phyloP scores from a whole-genome alignment of 2,888 invertebrate species.

The Colostygia pectinataria region DNA sequence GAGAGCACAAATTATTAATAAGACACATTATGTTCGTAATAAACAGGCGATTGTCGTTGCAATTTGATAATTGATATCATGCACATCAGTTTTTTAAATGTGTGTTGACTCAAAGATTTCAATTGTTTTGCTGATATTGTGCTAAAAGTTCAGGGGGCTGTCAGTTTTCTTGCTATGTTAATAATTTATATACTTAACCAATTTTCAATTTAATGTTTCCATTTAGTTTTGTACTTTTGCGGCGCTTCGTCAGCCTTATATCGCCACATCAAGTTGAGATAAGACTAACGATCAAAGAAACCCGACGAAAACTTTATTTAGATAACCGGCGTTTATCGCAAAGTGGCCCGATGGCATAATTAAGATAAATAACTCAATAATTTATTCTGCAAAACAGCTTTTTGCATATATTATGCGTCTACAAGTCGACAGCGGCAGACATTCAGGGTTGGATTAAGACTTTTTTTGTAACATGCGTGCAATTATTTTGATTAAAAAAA shows the following conservation, averaged over 20 bases:
- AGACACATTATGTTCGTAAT: conserved; percentile 26
- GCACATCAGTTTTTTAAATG: conserved; percentile 35
- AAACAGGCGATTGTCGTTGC: conserved; percentile 24
- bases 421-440: conserved; percentile 15
- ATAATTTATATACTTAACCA: too few species aligned
- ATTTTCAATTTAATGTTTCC: too few species aligned
- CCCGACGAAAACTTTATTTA: conserved; percentile 47
- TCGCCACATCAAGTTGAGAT: conserved; percentile 21
- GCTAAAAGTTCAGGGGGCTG: conserved; percentile 25
- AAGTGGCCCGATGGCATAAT: conserved; percentile 51
- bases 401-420: conserved; percentile 42
- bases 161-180: too few species aligned
- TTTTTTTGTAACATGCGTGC: conserved; percentile 10
- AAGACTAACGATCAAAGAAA: conserved; percentile 31
- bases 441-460: conserved; percentile 22
- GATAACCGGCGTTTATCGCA: conserved; percentile 40
- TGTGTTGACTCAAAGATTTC: conserved; percentile 43
- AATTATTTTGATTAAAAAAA: conserved; percentile 2
- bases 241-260: conserved; percentile 15
- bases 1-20: conserved; percentile 24
- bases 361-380: conserved; percentile 54
- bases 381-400: conserved; percentile 45
- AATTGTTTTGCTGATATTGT: conserved; percentile 34
- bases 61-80: conserved; percentile 28
- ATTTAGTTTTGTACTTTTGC: conserved; percentile 3